Base-by-base conservation (phyloP, 2,113 vertebrate genomes). In the Gymnogyps californianus region DNA sequence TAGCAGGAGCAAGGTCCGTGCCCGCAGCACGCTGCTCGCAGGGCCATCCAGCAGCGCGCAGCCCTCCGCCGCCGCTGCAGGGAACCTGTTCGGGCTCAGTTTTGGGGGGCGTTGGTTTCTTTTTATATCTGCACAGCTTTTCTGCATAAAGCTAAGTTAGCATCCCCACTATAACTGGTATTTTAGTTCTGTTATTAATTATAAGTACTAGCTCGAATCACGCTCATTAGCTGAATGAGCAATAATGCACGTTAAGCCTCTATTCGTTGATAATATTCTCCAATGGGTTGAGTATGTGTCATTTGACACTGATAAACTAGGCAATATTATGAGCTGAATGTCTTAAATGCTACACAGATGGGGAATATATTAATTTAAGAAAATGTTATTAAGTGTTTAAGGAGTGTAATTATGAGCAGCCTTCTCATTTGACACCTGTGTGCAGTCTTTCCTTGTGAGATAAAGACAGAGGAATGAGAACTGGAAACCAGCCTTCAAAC, bases 301-400 rank as follows among this genome's bases (percentile, higher is more conserved):
- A 94, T 96, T 94, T 97, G 98, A 97, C 98, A 96, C 93, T 98
- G 98, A 98, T 96, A 97, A 98, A 98, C 96, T 95, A 96, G 95
- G 91, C 89, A 96, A 95, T 97, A 89, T 96, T 97, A 90, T 97
- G 89, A 95, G 91, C 95, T 83, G 94, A 96, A 94, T 95, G 87
- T 92, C 75, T 96, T 87, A 94, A 97, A 97, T 72, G 89, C 92
- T 95, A 90, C 93, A 90, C 95, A 87, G 94, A 97, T 93, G 96
- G 90, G 90, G 91, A 96, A 92, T 96, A 92, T 95, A 97, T 96
- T 97, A 97, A 96, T 97, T 96, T 96, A 97, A 95, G 95, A 87
- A 97, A 97, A 95, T 61, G 88, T 94, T 97, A 96, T 97, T 96
- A 97, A 96, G 96, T 94, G 55, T 97, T 97, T 96, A 97, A 96